Base-by-base conservation (phyloP, 1,140 invertebrate species). In the Euura lappo region DNA sequence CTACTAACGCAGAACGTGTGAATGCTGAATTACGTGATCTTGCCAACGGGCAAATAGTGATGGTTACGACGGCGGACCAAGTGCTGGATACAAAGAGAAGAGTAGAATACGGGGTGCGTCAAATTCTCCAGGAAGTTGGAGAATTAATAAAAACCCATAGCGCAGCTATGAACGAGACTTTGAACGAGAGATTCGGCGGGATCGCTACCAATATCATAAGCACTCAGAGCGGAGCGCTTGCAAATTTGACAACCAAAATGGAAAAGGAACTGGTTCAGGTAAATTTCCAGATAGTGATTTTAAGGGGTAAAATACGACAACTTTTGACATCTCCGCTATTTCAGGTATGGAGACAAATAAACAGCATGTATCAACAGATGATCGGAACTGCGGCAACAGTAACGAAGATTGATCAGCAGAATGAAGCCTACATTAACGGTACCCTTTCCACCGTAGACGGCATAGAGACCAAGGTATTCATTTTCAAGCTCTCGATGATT, bases 341-440 rank as follows among this genome's bases (percentile, higher is more conserved):
- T 68, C 47, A 91, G 86, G 94, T 96, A 2, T 96, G 95, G 95
- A 86, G 94, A 13, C 94, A 95, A 86, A 95, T 96, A 77, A 94
- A 94, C 73, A 94, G 95, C 13, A 95, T 97, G 94, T 94, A 96
- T 83, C 91, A 94, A 75, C 94, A 96, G 81, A 92, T 97, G 79
- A 92, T 91, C 13, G 91, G 93, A 69, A 96, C 92, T 80, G 92
- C 93, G 6, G 90, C 91, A 65, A 90, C 93, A 2, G 84, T 97
- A 3, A 92, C 93, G 70, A 90, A 91, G 70, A 87, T 96, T n/a
- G 93, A 96, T 84, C 89, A 92, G 74, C 93, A 94, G 80, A 95
- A 94, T 28, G 92, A 93, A 77, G 89, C 89, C 65, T 96, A 96
- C 80, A 93, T 96, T 42, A 96, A 94, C 84, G 93, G 92, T 47